Evolutionary conservation across 2,888 invertebrate genomes (phyloP).

Genomic region (Eupithecia dodoneata): DNA sequence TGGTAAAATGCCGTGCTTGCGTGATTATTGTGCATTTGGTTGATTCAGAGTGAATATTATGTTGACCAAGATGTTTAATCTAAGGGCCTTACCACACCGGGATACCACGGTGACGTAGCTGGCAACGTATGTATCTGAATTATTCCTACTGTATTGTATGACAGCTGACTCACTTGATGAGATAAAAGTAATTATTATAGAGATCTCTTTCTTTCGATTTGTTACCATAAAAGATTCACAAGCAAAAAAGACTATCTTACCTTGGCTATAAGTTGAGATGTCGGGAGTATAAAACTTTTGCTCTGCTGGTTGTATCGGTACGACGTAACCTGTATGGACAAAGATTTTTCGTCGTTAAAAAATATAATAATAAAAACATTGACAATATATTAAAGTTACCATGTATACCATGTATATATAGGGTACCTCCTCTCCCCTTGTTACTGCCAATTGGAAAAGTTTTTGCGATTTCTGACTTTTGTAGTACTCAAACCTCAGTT

Average conservation of each 20-base stretch:
- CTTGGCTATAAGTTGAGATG: conserved; percentile 74
- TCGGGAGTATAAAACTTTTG: conserved; percentile 80
- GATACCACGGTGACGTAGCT: too few species aligned
- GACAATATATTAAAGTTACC: too few species aligned
- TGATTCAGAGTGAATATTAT: too few species aligned
- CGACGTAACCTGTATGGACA: conserved; percentile 66
- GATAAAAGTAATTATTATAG: too few species aligned
- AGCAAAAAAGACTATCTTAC: conserved; percentile 49
- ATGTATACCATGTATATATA: too few species aligned
- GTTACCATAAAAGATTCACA: background rate
- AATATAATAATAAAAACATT: background rate
- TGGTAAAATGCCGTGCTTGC: background rate
- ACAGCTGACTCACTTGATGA: too few species aligned
- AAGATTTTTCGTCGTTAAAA: background rate
- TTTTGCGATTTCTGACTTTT: background rate
- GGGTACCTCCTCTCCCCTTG: too few species aligned
- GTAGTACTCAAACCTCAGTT: background rate
- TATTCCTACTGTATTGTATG: too few species aligned
- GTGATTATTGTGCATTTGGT: background rate
- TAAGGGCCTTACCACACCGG: too few species aligned
- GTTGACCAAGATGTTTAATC: too few species aligned
- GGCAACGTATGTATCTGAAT: too few species aligned
- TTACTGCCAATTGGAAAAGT: too few species aligned
- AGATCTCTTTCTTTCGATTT: background rate
- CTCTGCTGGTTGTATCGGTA: conserved; percentile 78